Evolutionary conservation across 2,797 vertebrate species (phyloP).

Genomic region (Acrossocheilus fasciatus): DNA sequence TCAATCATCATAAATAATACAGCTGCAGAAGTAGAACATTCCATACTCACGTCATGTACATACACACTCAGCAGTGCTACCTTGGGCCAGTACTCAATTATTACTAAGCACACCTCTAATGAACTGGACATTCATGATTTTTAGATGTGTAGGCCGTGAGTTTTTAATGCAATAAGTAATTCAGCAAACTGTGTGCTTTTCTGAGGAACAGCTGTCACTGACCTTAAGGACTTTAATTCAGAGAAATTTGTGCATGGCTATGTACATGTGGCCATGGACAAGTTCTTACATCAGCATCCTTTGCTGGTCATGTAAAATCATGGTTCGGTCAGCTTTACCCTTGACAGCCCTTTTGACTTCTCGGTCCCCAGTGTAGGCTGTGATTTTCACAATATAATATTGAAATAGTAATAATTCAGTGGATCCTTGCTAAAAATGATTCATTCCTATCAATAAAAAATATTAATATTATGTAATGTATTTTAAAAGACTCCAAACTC

Average conservation of each 20-base stretch:
- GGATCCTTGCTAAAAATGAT: no score
- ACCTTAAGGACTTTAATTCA: neutral
- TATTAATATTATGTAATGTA: no score
- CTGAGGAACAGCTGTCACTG: neutral
- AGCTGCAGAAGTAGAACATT: slow-evolving; percentile 12
- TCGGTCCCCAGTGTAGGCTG: neutral
- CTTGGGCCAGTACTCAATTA: neutral
- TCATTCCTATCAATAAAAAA: no score
- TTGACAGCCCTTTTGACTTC: neutral
- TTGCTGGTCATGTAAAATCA: neutral
- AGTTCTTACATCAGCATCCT: neutral
- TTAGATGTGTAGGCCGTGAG: neutral
- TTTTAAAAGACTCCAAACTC: neutral
- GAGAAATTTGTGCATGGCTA: neutral
- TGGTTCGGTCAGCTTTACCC: neutral
- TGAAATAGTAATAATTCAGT: no score
- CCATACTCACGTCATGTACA: neutral
- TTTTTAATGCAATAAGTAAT: neutral
- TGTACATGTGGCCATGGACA: neutral
- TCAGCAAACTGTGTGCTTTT: slow-evolving; percentile 25
- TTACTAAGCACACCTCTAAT: slow-evolving; percentile 16
- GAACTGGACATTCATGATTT: slow-evolving; percentile 1
- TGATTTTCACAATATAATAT: neutral
- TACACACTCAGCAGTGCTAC: slow-evolving; percentile 7
- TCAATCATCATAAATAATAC: slow-evolving; percentile 27